phyloP scores from a whole-genome alignment of 2,797 vertebrate species.

The Poeciliopsis turneri region DNA sequence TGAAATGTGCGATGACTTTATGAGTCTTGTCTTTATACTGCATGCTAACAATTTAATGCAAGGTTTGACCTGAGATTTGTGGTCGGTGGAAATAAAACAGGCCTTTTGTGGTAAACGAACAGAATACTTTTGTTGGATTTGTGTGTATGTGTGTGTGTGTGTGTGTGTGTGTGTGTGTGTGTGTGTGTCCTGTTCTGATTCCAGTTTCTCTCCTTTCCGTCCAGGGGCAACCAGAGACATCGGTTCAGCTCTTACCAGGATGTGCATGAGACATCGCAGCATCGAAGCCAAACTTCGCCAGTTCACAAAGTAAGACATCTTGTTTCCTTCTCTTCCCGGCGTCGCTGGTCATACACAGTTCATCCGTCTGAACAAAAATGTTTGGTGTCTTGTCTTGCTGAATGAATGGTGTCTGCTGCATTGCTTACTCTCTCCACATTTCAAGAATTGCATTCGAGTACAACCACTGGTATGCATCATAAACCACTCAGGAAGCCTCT shows the following conservation, averaged over 20 bases:
- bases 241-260: conserved; percentile 93
- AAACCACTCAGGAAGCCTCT: conserved; percentile 37
- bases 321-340: neutral
- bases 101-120: conserved; percentile 19
- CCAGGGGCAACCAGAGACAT: conserved; percentile 95
- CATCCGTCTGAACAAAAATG: neutral
- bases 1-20: conserved; percentile 22
- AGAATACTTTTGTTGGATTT: neutral
- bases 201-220: conserved; percentile 40
- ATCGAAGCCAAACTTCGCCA: conserved; percentile 96
- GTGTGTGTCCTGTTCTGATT: conserved; percentile 26
- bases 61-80: conserved; percentile 32
- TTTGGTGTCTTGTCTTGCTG: conserved; percentile 7
- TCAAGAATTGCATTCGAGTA: conserved; percentile 33
- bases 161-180: conserved; percentile 2
- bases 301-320: conserved; percentile 91
- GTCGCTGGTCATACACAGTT: neutral
- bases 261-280: conserved; percentile 98
- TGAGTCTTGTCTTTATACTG: conserved; percentile 19
- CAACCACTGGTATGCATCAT: conserved; percentile 14
- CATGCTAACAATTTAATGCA: conserved; percentile 19
- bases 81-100: conserved; percentile 3
- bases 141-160: no score
- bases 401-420: conserved; percentile 20
- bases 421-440: conserved; percentile 22